Evolutionary conservation across 2,797 vertebrate species (phyloP).

Genomic region (Chanos chanos): DNA sequence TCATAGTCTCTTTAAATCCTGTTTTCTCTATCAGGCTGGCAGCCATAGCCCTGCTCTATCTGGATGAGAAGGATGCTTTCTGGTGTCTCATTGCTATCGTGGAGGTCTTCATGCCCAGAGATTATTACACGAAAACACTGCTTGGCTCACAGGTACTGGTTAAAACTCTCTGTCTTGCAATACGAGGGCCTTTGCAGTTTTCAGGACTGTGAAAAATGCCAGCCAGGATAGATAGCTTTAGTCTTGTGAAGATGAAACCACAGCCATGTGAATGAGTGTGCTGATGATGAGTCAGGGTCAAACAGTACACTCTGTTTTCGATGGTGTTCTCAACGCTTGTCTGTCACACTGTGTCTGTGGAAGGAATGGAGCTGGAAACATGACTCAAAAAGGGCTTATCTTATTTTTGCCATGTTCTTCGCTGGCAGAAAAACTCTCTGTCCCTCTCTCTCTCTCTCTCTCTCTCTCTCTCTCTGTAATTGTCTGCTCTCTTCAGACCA

Average conservation of each 20-base stretch:
- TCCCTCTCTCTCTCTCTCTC: no score
- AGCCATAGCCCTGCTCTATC: conserved; percentile 91
- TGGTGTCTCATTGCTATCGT: conserved; percentile 94
- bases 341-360: no score
- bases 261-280: conserved; percentile 17
- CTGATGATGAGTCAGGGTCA: conserved; percentile 24
- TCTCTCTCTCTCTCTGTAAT: no score
- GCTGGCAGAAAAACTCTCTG: no score
- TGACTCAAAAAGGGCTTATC: no score
- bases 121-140: conserved; percentile 98
- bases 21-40: conserved; percentile 82
- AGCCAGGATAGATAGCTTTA: conserved; percentile 1
- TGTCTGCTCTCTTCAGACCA: no score
- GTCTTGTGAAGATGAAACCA: no score
- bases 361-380: no score
- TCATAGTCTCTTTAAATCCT: background rate
- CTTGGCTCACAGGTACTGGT: conserved; percentile 90
- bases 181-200: background rate
- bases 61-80: conserved; percentile 97
- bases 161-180: background rate
- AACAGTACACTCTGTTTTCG: no score
- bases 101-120: conserved; percentile 96
- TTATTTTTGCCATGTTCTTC: no score
- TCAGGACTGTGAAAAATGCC: background rate
- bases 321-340: no score